Percentiles rank a stretch among this genome's conserved stretches.
Evolutionary conservation across 2,113 vertebrate genomes (phyloP).

Genomic region (Gobiocypris rarus): DNA sequence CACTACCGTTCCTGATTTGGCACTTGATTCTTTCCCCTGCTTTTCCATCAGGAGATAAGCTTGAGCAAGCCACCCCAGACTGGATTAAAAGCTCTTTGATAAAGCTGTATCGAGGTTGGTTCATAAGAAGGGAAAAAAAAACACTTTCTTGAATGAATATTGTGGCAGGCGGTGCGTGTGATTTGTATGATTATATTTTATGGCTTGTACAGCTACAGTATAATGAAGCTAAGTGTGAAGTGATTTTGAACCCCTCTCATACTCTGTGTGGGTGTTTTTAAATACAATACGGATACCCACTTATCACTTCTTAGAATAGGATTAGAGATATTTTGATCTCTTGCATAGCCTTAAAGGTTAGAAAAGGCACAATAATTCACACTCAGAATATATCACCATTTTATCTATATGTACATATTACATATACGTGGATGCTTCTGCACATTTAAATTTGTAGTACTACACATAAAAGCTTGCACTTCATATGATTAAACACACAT

Average conservation of each 20-base stretch:
- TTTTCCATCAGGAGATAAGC: constrained; percentile 70
- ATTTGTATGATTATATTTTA: constrained; percentile 55
- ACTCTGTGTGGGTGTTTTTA: not conserved
- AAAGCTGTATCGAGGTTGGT: constrained; percentile 55
- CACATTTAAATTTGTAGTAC: not conserved
- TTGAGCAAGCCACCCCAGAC: constrained; percentile 60
- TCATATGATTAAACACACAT: not conserved
- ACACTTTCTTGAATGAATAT: constrained; percentile 66
- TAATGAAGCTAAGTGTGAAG: constrained; percentile 37
- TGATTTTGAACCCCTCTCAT: constrained; percentile 26
- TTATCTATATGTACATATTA: not conserved
- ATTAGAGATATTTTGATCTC: constrained; percentile 37
- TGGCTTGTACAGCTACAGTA: not conserved
- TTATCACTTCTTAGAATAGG: constrained; percentile 17
- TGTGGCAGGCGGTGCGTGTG: constrained; percentile 57
- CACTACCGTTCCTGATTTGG: constrained; percentile 58
- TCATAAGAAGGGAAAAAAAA: constrained; percentile 59
- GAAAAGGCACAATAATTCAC: not conserved
- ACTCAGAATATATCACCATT: not conserved
- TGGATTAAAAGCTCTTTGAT: constrained; percentile 68
- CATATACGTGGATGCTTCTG: not conserved
- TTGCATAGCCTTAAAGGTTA: not conserved
- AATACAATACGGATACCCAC: not conserved
- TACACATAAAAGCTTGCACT: not conserved
- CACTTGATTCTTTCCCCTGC: constrained; percentile 60